Evolutionary conservation across 2,888 invertebrate species (phyloP).

Genomic region (Athalia rosae): DNA sequence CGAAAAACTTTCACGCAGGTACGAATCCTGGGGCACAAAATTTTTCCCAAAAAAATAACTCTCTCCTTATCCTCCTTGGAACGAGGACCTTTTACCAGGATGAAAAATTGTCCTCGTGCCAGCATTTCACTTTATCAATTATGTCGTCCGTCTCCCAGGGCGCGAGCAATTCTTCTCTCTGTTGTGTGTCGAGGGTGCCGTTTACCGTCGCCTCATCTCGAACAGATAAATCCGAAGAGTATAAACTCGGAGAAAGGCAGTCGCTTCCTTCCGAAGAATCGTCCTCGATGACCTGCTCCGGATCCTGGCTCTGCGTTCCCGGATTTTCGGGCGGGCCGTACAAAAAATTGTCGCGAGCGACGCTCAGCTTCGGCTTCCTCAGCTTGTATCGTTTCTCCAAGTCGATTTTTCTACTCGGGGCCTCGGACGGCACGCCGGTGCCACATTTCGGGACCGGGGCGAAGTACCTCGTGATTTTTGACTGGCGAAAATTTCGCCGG

Average conservation of each 20-base stretch:
- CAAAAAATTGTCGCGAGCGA: not conserved
- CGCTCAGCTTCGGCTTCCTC: not conserved
- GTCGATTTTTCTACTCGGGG: not conserved
- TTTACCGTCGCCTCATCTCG: not conserved
- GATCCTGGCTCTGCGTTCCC: not conserved
- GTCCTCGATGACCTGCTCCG: not conserved
- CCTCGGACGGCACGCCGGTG: not conserved
- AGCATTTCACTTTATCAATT: conserved; percentile 17
- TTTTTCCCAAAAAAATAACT: too few relatives aligned
- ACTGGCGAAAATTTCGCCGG: conserved; percentile 13
- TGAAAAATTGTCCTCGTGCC: not conserved
- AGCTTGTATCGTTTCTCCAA: not conserved
- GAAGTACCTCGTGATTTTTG: conserved; percentile 12
- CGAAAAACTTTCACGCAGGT: not conserved
- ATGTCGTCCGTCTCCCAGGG: conserved; percentile 18
- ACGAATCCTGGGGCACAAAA: too few relatives aligned
- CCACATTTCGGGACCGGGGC: not conserved
- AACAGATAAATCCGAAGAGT: not conserved
- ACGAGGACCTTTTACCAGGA: not conserved
- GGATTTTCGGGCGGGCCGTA: not conserved
- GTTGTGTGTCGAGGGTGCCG: conserved; percentile 7
- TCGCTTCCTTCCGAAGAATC: not conserved
- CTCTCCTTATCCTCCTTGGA: not conserved
- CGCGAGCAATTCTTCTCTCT: conserved; percentile 1
- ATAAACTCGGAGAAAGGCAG: conserved; percentile 24